Percentiles rank a stretch among this genome's conserved stretches.
These are phyloP conservation scores for Equus quagga DNA, from an alignment of 2,113 vertebrate species.

Conservation along the genomic window DNA sequence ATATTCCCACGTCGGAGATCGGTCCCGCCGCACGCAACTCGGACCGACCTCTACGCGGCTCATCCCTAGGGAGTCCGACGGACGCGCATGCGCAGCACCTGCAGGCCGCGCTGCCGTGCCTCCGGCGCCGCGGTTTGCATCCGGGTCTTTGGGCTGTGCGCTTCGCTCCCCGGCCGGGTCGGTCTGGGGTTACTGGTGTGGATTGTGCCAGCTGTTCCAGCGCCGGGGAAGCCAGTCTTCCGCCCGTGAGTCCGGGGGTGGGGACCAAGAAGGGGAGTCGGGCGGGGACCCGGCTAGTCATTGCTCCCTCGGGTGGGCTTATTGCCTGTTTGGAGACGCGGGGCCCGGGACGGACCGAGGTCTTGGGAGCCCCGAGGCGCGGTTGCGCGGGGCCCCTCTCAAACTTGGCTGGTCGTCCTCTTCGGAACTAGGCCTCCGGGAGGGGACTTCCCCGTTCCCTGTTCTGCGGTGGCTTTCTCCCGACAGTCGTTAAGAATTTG, in stretches of 20 bases:
- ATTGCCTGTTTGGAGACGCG: accelerated
- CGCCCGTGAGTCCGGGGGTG: neutral
- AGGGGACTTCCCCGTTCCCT: neutral
- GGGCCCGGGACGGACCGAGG: accelerated
- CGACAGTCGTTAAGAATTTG: neutral
- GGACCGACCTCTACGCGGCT: accelerated
- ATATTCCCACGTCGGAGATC: accelerated
- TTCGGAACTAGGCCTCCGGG: neutral
- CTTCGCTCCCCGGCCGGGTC: accelerated
- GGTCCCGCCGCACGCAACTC: accelerated
- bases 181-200: accelerated
- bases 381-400: accelerated
- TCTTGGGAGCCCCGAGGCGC: accelerated
- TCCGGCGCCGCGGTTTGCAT: neutral
- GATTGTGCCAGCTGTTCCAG: accelerated
- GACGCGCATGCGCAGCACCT: constrained; percentile 54
- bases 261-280: accelerated
- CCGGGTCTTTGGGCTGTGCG: constrained; percentile 62
- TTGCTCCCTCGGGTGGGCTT: accelerated
- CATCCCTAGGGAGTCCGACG: accelerated
- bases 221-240: neutral
- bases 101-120: accelerated
- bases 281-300: accelerated
- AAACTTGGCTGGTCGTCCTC: neutral
- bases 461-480: no score